Evolutionary conservation across 1,140 invertebrate species (phyloP), one percentile per base, ranked within the genome.

Genomic region (Cherax quadricarinatus): DNA sequence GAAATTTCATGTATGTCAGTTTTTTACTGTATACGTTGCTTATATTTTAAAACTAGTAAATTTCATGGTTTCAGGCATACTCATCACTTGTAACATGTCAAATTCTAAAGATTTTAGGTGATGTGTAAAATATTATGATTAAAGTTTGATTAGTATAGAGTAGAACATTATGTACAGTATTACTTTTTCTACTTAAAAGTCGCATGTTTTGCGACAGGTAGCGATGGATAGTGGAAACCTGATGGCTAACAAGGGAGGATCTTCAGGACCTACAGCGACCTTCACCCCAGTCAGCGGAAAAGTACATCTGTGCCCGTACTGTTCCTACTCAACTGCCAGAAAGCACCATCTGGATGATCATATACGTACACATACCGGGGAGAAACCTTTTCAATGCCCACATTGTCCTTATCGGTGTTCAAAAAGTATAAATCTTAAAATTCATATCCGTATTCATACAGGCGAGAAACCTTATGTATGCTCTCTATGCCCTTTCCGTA

Each of bases 351-450:
- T 86, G 85, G 48, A 73, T 51, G 85, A 73, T 73, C 85, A 86
- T 53, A 86, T 73, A 75, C 62, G 85, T 21, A 86, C 85, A 51
- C 85, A 86, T 62, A 86, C 85, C 48, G 85, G 85, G 66, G 85
- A 86, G 70, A 86, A 86, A 75, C 85, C 85, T 41, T 86, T 48
- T 49, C 60, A 62, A 48, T 86, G 85, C 41, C 85, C 85, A 21
- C 85, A 86, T 73, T 86, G 85, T n/a, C 62, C 85, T 49, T 86
- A 86, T 75, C 60, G 85, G 24, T 86, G 85, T 24, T 86, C 85
- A 3, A 86, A 86, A 75, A 86, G 70, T 49, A 75, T 86, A 49
- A 86, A 86, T 21, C 66, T 86, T 41, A 86, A 73, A 60, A 86
- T 75, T 66, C 85, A 86, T 51, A 86, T 86, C 53, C 62, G 85